Evolutionary conservation across 1,140 invertebrate genomes (phyloP).

Genomic region (Drosophila equinoxialis): DNA sequence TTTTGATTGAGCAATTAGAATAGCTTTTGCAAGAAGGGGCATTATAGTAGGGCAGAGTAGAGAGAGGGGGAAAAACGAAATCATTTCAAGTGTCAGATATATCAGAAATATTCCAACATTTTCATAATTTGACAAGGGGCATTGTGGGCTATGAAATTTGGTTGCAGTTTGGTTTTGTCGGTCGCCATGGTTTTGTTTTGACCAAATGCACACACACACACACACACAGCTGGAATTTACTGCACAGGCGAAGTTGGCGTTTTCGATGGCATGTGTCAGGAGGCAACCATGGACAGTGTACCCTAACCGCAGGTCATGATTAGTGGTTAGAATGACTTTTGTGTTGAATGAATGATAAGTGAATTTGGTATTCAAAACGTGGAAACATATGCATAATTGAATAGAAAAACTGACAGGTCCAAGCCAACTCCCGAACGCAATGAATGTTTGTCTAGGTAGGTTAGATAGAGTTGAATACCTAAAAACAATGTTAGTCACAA

Average conservation of each 20-base stretch:
- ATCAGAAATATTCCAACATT: constrained; percentile 66
- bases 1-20: constrained; percentile 77
- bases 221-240: not conserved
- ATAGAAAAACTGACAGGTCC: constrained; percentile 8
- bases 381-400: constrained; percentile 21
- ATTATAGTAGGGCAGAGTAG: no score
- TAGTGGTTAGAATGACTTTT: constrained; percentile 74
- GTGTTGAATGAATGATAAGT: constrained; percentile 32
- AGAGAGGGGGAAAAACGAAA: not conserved
- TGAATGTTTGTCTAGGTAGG: not conserved
- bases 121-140: constrained; percentile 71
- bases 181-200: constrained; percentile 26
- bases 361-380: constrained; percentile 10
- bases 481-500: no score
- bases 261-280: not conserved
- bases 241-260: not conserved
- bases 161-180: constrained; percentile 30
- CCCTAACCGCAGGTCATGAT: constrained; percentile 62
- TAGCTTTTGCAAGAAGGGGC: not conserved
- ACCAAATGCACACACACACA: not conserved
- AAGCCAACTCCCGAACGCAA: no score
- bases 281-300: constrained; percentile 31
- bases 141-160: constrained; percentile 51
- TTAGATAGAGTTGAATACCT: no score
- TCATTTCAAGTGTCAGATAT: constrained; percentile 73